Conservation (phyloP, 2,888 invertebrate genomes). For the Teleiodes luculella region DNA sequence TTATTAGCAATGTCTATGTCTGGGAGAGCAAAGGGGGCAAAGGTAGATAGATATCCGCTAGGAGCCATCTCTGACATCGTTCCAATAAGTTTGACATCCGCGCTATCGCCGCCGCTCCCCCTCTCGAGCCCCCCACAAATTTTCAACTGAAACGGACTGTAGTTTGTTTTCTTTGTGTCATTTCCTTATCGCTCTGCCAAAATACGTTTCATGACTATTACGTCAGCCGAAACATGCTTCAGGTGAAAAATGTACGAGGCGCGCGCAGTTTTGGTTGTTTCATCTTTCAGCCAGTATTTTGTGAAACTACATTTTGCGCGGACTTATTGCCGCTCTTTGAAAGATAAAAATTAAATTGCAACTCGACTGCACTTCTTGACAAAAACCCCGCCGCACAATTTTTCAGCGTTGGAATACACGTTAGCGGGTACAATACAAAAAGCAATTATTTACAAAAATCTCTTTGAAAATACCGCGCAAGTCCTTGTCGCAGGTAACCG, state of each 20-base stretch:
- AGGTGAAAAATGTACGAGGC: slow-evolving; percentile 63
- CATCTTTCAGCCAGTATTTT: slow-evolving; percentile 2
- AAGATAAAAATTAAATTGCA: slow-evolving; percentile 31
- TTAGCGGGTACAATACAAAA: slow-evolving; percentile 32
- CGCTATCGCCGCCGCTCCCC: slow-evolving; percentile 35
- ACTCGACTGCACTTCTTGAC: slow-evolving; percentile 30
- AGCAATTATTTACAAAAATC: slow-evolving; percentile 59
- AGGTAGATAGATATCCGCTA: slow-evolving; percentile 58
- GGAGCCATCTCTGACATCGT: slow-evolving; percentile 66
- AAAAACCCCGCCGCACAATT: slow-evolving; percentile 35
- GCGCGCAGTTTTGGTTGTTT: slow-evolving; percentile 50
- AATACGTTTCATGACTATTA: slow-evolving; percentile 77
- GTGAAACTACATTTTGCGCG: slow-evolving; percentile 17
- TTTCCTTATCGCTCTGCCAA: slow-evolving; percentile 79
- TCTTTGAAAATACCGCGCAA: slow-evolving; percentile 54
- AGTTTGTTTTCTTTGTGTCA: slow-evolving; percentile 78
- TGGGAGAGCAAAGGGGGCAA: slow-evolving; percentile 40
- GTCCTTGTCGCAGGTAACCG: slow-evolving; percentile 60
- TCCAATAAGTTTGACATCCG: slow-evolving; percentile 69
- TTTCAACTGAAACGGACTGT: slow-evolving; percentile 67
- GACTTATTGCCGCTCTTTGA: slow-evolving; percentile 6
- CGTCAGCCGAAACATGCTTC: slow-evolving; percentile 72
- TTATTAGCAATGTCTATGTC: slow-evolving; percentile 26
- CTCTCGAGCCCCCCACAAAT: slow-evolving; percentile 56
- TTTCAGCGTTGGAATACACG: slow-evolving; percentile 30